A percentile compares a stretch with the other conserved stretches of the same genome.
These are phyloP conservation scores for Chymomyza fuscimana DNA, from an alignment of 2,888 invertebrate genomes.

Conservation along the genomic window DNA sequence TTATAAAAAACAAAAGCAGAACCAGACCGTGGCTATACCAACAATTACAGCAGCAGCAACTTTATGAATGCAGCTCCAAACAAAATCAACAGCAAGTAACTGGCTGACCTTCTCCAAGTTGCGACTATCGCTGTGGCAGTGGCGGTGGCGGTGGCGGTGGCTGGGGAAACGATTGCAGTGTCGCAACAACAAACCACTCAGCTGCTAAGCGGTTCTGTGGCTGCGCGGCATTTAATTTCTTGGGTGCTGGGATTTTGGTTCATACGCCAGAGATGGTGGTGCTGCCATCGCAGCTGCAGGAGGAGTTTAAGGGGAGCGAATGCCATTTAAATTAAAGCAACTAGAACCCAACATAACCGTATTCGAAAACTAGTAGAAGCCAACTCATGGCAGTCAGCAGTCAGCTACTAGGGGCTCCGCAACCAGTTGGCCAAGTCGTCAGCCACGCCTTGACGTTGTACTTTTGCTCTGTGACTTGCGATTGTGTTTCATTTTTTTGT, in stretches of 20 bases:
- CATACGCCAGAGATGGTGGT: background rate
- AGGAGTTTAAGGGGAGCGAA: conserved; percentile 5
- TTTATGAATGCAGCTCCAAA: conserved; percentile 46
- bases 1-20: conserved; percentile 48
- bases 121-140: background rate
- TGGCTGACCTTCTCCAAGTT: conserved; percentile 63
- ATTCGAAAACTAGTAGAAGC: conserved; percentile 9
- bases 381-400: background rate
- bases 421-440: background rate
- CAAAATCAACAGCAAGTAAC: conserved; percentile 51
- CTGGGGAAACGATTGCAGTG: conserved; percentile 43
- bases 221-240: conserved; percentile 47
- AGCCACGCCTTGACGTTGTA: conserved; percentile 2
- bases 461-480: background rate
- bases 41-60: conserved; percentile 20
- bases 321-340: conserved; percentile 55
- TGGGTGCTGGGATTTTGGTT: background rate
- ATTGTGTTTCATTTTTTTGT: background rate
- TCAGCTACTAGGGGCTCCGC: background rate
- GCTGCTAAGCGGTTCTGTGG: conserved; percentile 15
- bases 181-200: conserved; percentile 51
- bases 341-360: conserved; percentile 52
- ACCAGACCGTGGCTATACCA: conserved; percentile 22
- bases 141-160: background rate
- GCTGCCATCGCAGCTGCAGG: background rate